Evolutionary conservation across 2,113 vertebrate species (phyloP).

Genomic region (Pogonocichla stellata): DNA sequence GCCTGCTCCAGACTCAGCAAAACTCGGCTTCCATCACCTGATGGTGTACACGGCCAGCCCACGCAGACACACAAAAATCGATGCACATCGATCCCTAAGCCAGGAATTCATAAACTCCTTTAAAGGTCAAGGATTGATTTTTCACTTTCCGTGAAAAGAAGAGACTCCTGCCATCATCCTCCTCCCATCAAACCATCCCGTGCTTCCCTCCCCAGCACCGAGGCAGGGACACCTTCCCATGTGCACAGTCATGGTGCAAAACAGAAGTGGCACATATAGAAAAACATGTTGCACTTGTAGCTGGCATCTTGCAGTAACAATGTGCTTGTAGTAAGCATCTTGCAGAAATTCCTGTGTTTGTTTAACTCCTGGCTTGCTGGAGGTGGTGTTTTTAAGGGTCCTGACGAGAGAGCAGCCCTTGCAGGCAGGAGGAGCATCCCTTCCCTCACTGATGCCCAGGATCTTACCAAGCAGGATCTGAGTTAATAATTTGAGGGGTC

Average conservation of each 20-base stretch:
- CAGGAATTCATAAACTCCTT: slow-evolving; percentile 83
- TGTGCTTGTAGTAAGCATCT: background rate
- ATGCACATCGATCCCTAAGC: slow-evolving; percentile 75
- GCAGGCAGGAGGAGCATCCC: background rate
- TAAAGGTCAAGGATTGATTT: slow-evolving; percentile 82
- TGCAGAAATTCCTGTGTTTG: accelerated
- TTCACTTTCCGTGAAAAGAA: slow-evolving; percentile 69
- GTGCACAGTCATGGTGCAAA: accelerated
- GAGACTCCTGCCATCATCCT: slow-evolving; percentile 49
- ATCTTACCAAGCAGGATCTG: background rate
- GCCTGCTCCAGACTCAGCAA: slow-evolving; percentile 57
- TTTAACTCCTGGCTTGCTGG: background rate
- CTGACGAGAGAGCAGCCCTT: background rate
- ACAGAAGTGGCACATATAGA: accelerated
- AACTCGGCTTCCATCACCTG: slow-evolving; percentile 61
- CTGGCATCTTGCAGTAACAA: background rate
- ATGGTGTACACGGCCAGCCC: slow-evolving; percentile 33
- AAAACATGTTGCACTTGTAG: background rate
- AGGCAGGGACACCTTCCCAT: accelerated
- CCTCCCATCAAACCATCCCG: background rate
- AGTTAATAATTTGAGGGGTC: background rate
- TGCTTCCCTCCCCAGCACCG: background rate
- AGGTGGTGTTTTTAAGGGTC: background rate
- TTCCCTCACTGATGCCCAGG: no score
- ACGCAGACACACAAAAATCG: slow-evolving; percentile 71